Base-by-base conservation (phyloP, 92 coral and sea anemone species). In the Chrysogorgia sp. region DNA sequence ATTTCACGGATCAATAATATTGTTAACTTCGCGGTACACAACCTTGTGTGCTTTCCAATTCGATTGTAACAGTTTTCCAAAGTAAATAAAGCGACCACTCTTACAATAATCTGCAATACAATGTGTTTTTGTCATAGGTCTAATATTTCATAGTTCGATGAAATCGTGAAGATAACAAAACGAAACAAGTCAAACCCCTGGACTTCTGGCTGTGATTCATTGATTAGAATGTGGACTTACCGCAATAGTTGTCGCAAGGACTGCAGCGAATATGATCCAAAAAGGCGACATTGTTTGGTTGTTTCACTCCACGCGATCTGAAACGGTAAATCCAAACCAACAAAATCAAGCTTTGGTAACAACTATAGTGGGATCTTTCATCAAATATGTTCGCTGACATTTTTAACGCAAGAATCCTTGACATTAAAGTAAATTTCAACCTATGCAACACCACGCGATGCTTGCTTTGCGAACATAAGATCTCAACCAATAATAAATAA, bases 151-250 rank as follows among this genome's bases (percentile, higher is more conserved):
- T 29, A 9, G 55, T 9, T 25, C 53, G 28, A 8, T 29, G 50
- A 9, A 43, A 43, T 43, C 17, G n/a, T n/a, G n/a, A 43, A 9
- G 10, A 17, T 43, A 43, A 8, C 63, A 34, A 29, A 71, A 30
- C 53, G 34, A 35, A 55, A 35, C 34, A 43, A 9, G 55, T 72
- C 55, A 65, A 55, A 32, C 17, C 58, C 65, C 65, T 34, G 79
- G 40, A 24, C 28, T 53, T 40, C 62, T 72, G 29, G 5, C 77
- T 71, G 62, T 71, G 62, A 45, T 71, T 50, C 55, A 72, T 25
- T 72, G 49, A 72, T 72, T 72, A 72, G 53, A 72, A 72, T 29
- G 58, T 72, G 53, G 65, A 72, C 79, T 72, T 53, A 72, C 79
- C 79, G 79, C 65, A 21, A 43, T n/a, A 72, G 79, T 26, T 24